A percentile compares a stretch with the other conserved stretches of the same genome.
Evolutionary conservation across 2,113 vertebrate species (phyloP).

Genomic region (Xiphophorus hellerii): DNA sequence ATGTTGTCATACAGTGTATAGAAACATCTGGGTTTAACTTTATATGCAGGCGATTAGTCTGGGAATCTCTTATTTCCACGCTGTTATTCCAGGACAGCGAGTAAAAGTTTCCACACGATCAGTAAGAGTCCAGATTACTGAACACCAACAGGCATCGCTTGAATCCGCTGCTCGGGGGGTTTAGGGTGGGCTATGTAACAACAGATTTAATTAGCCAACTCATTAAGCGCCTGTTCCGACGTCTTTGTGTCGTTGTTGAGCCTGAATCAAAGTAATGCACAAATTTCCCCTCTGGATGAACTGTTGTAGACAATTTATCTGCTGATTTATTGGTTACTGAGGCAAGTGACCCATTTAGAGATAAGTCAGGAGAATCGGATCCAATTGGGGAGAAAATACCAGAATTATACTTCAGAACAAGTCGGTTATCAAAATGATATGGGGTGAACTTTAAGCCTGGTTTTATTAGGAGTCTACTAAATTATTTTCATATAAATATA

Average conservation of each 20-base stretch:
- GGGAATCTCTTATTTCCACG: background rate
- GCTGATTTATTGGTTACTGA: conserved; percentile 3
- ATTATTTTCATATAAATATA: background rate
- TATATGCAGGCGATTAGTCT: background rate
- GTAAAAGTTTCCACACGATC: background rate
- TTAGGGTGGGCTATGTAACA: background rate
- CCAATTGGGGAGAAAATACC: background rate
- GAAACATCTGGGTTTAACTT: background rate
- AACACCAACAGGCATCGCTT: background rate
- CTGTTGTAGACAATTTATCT: background rate
- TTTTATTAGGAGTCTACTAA: background rate
- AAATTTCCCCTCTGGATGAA: background rate
- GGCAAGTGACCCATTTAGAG: conserved; percentile 1
- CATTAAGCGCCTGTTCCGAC: background rate
- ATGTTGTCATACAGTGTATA: background rate
- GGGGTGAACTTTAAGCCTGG: background rate
- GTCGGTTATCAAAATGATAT: background rate
- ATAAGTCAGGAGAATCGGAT: background rate
- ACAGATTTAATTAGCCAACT: background rate
- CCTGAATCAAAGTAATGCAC: background rate
- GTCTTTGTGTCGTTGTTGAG: background rate
- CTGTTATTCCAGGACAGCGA: background rate
- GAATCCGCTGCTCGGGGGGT: conserved; percentile 2
- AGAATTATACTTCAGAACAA: background rate
- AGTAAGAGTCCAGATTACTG: background rate